Evolutionary conservation across 2,888 invertebrate species (phyloP).

Genomic region (Mamestra brassicae): DNA sequence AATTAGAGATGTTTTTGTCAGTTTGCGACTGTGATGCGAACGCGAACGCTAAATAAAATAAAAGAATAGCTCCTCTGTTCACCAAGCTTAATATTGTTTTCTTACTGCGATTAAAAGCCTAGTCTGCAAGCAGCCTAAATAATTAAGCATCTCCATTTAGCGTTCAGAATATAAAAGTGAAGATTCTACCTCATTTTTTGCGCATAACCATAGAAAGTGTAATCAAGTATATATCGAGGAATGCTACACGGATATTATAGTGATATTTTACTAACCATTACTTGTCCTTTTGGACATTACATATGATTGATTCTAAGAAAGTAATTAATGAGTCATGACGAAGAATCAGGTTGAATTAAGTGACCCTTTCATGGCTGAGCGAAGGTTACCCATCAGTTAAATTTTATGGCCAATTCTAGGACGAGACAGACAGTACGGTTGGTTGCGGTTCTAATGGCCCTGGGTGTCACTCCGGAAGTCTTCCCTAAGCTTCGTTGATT

Average conservation of each 20-base stretch:
- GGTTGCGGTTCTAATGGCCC: no score
- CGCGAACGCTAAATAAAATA: no score
- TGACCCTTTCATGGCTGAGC: conserved; percentile 22
- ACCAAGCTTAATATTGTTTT: conserved; percentile 4
- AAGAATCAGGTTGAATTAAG: conserved; percentile 19
- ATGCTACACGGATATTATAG: conserved; percentile 47
- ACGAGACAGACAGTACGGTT: not conserved
- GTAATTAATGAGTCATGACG: conserved; percentile 32
- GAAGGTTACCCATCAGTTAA: conserved; percentile 2
- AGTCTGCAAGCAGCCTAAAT: conserved; percentile 28
- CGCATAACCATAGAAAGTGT: conserved; percentile 63
- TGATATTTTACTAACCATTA: conserved; percentile 46
- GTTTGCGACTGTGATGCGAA: no score
- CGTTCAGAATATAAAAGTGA: conserved; percentile 36
- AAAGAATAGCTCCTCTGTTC: not conserved
- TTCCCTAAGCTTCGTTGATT: not conserved
- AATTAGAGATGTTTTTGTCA: no score
- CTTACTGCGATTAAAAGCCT: not conserved
- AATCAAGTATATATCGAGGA: conserved; percentile 46
- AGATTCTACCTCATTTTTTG: conserved; percentile 50
- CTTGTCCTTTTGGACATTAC: conserved; percentile 52
- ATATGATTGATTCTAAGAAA: conserved; percentile 63
- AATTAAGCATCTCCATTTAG: conserved; percentile 31
- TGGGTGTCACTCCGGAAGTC: not conserved
- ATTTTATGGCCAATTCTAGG: not conserved